These are phyloP conservation scores for Tridacna crocea DNA, from an alignment of 2,888 invertebrate genomes.

Conservation along the genomic window DNA sequence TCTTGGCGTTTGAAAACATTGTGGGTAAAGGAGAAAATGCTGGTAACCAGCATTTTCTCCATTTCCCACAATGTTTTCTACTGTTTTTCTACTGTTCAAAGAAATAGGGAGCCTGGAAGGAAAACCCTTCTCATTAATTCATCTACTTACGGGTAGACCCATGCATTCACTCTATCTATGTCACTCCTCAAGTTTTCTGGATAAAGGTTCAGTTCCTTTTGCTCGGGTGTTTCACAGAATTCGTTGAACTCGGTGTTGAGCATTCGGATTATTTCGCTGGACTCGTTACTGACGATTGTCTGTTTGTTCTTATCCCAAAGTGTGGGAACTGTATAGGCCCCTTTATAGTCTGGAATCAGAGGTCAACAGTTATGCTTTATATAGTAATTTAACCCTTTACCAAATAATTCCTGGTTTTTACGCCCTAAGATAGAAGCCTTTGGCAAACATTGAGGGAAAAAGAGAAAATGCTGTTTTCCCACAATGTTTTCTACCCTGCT, in stretches of 20 bases:
- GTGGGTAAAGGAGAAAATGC: no score
- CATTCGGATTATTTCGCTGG: conserved; percentile 82
- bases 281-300: conserved; percentile 82
- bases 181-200: conserved; percentile 70
- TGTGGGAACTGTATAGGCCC: conserved; percentile 77
- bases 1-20: no score
- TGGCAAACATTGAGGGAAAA: no score
- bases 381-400: not conserved
- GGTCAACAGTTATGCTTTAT: not conserved
- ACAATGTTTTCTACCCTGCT: no score
- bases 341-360: conserved; percentile 71
- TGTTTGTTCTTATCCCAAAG: conserved; percentile 80
- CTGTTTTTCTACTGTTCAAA: no score
- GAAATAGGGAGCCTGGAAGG: no score
- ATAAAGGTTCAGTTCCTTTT: conserved; percentile 77
- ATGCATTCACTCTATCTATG: conserved; percentile 79
- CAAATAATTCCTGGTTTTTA: not conserved
- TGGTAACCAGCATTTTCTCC: no score
- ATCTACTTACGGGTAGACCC: conserved; percentile 81
- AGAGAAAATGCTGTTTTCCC: no score
- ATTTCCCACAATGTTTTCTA: no score
- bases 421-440: not conserved
- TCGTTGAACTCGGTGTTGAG: conserved; percentile 80
- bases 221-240: conserved; percentile 77
- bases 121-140: no score